phyloP scores from a whole-genome alignment of 1,140 invertebrate genomes.

The Drosophila sturtevanti region DNA sequence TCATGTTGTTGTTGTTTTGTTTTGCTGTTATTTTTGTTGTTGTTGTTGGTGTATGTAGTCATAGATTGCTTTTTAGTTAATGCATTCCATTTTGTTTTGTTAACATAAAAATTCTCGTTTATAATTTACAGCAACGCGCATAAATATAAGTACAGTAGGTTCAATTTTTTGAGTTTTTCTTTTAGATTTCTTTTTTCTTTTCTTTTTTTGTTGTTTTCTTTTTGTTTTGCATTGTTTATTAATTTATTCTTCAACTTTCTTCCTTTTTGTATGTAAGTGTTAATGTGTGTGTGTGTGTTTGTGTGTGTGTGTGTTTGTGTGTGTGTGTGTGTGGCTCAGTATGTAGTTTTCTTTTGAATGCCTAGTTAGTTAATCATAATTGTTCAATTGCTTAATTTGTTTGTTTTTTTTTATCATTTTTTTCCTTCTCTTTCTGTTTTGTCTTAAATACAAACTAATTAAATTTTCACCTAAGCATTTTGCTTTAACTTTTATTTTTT shows the following conservation, averaged over 20 bases:
- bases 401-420: neutral
- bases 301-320: constrained; percentile 20
- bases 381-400: constrained; percentile 69
- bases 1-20: constrained; percentile 33
- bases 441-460: constrained; percentile 78
- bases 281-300: neutral
- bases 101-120: constrained; percentile 72
- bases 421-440: constrained; percentile 12
- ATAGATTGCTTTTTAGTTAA: constrained; percentile 15
- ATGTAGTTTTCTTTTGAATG: constrained; percentile 58
- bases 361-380: constrained; percentile 72
- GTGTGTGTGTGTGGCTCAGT: constrained; percentile 34
- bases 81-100: constrained; percentile 3
- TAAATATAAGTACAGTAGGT: constrained; percentile 74
- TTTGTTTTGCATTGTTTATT: constrained; percentile 27
- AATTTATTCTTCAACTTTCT: neutral
- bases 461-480: constrained; percentile 80
- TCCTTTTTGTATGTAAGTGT: neutral
- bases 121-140: constrained; percentile 78
- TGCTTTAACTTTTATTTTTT: constrained; percentile 58
- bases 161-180: constrained; percentile 55
- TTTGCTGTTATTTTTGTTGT: constrained; percentile 49
- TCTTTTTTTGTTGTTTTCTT: constrained; percentile 38
- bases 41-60: constrained; percentile 41
- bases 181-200: constrained; percentile 10